Conservation (phyloP, 2,888 invertebrate species). For the Hirtodrosophila alboralis region DNA sequence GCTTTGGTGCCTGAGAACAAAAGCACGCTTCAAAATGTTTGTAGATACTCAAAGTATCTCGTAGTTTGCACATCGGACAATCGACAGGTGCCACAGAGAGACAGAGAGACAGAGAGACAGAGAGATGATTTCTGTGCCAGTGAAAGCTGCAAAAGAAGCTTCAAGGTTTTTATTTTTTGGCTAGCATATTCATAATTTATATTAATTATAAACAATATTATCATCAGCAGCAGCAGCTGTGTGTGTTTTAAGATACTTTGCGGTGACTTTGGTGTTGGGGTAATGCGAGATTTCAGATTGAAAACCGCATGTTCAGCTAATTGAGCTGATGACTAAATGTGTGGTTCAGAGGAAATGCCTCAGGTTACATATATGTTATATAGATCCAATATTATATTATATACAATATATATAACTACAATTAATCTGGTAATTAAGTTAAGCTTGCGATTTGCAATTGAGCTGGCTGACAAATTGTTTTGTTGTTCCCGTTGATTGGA, state of each 20-base stretch:
- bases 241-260: constrained; percentile 17
- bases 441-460: constrained; percentile 18
- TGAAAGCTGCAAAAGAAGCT: constrained; percentile 46
- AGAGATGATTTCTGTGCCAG: constrained; percentile 43
- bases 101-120: too few relatives aligned
- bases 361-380: constrained; percentile 30
- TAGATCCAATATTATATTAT: neutral
- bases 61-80: constrained; percentile 34
- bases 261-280: constrained; percentile 9
- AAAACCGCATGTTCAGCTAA: constrained; percentile 39
- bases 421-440: constrained; percentile 40
- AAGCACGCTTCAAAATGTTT: constrained; percentile 51
- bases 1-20: constrained; percentile 55
- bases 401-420: constrained; percentile 9
- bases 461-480: constrained; percentile 41
- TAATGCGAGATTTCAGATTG: constrained; percentile 20
- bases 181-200: constrained; percentile 17
- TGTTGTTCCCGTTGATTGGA: constrained; percentile 39
- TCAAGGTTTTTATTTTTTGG: constrained; percentile 11
- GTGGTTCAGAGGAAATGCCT: constrained; percentile 38
- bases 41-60: constrained; percentile 30
- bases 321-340: constrained; percentile 55
- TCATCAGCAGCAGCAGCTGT: constrained; percentile 22
- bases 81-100: constrained; percentile 37
- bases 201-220: constrained; percentile 30